Evolutionary conservation across 2,888 invertebrate species (phyloP).

Genomic region (Epistrophe grossulariae): DNA sequence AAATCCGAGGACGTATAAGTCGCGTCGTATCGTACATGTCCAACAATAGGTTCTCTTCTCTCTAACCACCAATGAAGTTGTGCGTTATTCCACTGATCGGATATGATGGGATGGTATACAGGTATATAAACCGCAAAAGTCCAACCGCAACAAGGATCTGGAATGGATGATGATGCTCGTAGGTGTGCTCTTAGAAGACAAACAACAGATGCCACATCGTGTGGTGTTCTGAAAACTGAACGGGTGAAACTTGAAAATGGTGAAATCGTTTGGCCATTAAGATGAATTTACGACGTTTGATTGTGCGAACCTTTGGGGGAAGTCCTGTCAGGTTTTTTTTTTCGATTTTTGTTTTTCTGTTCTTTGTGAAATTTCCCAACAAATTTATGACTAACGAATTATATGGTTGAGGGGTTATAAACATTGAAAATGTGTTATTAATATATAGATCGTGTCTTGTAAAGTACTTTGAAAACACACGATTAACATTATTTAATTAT

Average conservation of each 20-base stretch:
- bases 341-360: too few relatives aligned
- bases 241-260: conserved; percentile 55
- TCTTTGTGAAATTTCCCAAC: background rate
- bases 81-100: conserved; percentile 53
- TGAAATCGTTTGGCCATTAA: conserved; percentile 71
- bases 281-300: conserved; percentile 73
- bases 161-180: conserved; percentile 44
- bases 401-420: conserved; percentile 47
- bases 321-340: conserved; percentile 64
- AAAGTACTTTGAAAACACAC: conserved; percentile 27
- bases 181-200: conserved; percentile 69
- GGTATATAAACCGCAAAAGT: background rate
- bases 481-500: conserved; percentile 52
- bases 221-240: conserved; percentile 32
- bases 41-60: conserved; percentile 41
- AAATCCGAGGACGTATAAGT: conserved; percentile 7
- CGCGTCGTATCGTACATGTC: conserved; percentile 24
- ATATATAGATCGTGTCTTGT: conserved; percentile 51
- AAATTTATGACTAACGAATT: conserved; percentile 64
- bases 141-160: conserved; percentile 5
- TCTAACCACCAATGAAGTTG: conserved; percentile 42
- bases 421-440: conserved; percentile 55
- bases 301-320: conserved; percentile 71
- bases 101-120: background rate
- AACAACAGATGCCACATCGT: conserved; percentile 63